Percentiles rank a stretch among this genome's conserved stretches.
Conservation (phyloP, 1,140 invertebrate species). For the Euglossa dilemma region DNA sequence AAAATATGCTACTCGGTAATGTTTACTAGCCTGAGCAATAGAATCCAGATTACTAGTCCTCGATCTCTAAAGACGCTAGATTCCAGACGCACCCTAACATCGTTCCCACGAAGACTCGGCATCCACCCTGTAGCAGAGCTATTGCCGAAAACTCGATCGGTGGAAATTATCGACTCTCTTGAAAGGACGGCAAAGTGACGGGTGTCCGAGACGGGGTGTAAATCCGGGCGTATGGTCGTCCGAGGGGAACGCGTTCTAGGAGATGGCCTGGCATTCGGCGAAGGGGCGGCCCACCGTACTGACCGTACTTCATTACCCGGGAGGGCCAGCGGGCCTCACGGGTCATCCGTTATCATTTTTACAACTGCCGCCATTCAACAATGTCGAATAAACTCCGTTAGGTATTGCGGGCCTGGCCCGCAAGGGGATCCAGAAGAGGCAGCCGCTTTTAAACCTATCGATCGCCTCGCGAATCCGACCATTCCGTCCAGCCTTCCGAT, state of each 20-base stretch:
- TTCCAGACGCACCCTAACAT: too few relatives aligned
- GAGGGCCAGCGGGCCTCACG: conserved; percentile 76
- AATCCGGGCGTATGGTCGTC: conserved; percentile 63
- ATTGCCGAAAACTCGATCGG: conserved; percentile 3
- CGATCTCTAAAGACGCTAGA: too few relatives aligned
- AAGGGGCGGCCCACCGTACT: conserved; percentile 70
- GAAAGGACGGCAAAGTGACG: conserved; percentile 32
- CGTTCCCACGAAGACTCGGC: too few relatives aligned
- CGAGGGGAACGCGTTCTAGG: conserved; percentile 65
- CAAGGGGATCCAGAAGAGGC: conserved; percentile 73
- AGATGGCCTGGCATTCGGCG: conserved; percentile 67
- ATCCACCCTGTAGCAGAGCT: too few relatives aligned
- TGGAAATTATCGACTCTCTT: neutral
- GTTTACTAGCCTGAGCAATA: too few relatives aligned
- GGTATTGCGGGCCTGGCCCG: conserved; percentile 78
- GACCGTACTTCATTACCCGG: conserved; percentile 82
- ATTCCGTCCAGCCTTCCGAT: conserved; percentile 54
- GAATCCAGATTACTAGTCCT: too few relatives aligned
- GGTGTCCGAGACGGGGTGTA: conserved; percentile 57
- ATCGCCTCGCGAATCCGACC: conserved; percentile 56
- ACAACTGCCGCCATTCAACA: conserved; percentile 83
- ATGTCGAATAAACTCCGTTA: conserved; percentile 83
- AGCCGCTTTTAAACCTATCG: conserved; percentile 71
- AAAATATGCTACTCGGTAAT: too few relatives aligned
- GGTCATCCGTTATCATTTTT: conserved; percentile 83